phyloP scores from a whole-genome alignment of 2,113 vertebrate genomes.

The Anas platyrhynchos region DNA sequence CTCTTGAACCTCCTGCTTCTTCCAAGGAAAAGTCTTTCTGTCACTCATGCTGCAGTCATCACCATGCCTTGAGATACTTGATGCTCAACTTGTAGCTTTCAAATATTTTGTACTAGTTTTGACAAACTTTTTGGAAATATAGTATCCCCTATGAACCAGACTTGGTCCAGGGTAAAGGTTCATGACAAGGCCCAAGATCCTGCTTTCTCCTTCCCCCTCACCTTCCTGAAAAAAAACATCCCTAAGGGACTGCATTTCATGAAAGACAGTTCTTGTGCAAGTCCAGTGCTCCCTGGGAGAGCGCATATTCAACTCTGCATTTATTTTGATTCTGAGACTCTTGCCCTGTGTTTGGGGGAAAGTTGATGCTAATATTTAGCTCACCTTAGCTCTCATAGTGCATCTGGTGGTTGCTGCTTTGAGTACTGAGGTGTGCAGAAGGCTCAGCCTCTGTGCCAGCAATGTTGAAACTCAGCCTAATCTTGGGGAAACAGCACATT shows the following conservation, averaged over 20 bases:
- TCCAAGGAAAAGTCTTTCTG: neutral
- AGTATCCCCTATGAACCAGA: neutral
- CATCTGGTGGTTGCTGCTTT: neutral
- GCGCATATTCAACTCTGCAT: neutral
- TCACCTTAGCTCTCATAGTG: accelerated
- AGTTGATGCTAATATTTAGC: neutral
- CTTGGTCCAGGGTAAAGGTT: neutral
- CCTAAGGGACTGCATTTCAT: neutral
- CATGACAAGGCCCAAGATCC: neutral
- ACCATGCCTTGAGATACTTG: neutral
- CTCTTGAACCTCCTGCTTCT: neutral
- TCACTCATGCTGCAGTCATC: neutral
- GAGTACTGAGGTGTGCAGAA: neutral
- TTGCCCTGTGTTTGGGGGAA: neutral
- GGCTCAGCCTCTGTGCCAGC: neutral
- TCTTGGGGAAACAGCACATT: accelerated
- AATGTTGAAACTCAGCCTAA: neutral
- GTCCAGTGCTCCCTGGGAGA: neutral
- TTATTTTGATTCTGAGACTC: neutral
- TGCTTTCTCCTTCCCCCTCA: neutral
- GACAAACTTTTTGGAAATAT: neutral
- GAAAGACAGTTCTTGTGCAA: neutral
- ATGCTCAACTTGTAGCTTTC: neutral
- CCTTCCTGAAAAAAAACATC: neutral
- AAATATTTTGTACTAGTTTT: neutral